phyloP scores from a whole-genome alignment of 2,888 invertebrate genomes.

The Chouioia cunea region DNA sequence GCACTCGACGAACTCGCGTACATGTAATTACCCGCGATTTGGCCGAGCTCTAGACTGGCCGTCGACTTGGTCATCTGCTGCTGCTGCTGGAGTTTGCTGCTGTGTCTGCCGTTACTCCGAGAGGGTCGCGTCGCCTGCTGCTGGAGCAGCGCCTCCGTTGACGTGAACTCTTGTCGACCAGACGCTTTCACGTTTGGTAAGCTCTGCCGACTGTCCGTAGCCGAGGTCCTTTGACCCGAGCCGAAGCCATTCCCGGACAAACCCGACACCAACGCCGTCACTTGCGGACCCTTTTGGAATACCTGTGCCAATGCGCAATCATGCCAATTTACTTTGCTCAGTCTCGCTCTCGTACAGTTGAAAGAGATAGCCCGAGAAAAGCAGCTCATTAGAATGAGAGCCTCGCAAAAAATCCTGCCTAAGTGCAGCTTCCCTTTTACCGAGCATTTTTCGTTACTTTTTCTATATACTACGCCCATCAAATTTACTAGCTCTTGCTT shows the following conservation, averaged over 20 bases:
- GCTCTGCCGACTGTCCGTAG: constrained; percentile 59
- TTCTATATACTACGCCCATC: neutral
- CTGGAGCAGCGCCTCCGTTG: constrained; percentile 38
- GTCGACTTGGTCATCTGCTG: constrained; percentile 61
- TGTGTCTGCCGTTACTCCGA: constrained; percentile 59
- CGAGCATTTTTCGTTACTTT: constrained; percentile 23
- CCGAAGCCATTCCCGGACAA: too few relatives aligned
- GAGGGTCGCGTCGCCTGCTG: constrained; percentile 14
- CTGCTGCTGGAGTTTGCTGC: constrained; percentile 67
- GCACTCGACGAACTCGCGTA: constrained; percentile 23
- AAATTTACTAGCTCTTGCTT: neutral
- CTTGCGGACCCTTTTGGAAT: constrained; percentile 85
- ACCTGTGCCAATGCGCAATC: constrained; percentile 73
- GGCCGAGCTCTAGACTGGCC: constrained; percentile 61
- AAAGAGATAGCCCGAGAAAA: constrained; percentile 21
- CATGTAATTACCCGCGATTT: constrained; percentile 51
- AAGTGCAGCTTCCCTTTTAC: neutral
- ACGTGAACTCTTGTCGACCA: constrained; percentile 43
- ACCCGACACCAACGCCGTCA: constrained; percentile 80
- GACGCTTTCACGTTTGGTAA: constrained; percentile 56
- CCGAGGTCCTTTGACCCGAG: constrained; percentile 65
- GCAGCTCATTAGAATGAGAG: neutral
- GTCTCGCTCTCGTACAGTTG: too few relatives aligned
- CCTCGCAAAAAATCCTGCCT: neutral
- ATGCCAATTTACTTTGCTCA: neutral